These are phyloP conservation scores for Graptemys geographica DNA, from an alignment of 2,797 vertebrate species.

Conservation along the genomic window DNA sequence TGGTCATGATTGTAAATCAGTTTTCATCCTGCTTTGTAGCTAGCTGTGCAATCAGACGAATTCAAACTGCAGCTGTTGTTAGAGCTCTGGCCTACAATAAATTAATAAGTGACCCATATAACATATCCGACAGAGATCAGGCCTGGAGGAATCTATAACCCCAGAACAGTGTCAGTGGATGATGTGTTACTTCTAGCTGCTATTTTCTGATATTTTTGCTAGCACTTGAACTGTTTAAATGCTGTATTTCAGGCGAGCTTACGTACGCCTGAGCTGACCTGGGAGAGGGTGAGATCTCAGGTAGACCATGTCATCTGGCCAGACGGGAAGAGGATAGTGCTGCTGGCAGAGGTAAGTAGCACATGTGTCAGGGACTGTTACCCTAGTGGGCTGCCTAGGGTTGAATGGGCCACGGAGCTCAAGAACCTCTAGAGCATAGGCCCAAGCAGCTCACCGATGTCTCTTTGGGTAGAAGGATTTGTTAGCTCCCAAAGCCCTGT, in stretches of 20 bases:
- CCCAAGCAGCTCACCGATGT: not conserved
- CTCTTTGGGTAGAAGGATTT: not conserved
- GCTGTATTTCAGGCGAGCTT: constrained; percentile 89
- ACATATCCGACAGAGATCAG: fast-evolving
- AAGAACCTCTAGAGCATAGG: not conserved
- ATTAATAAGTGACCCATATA: fast-evolving
- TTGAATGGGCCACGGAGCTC: fast-evolving
- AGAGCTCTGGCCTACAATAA: not conserved
- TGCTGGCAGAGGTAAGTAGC: constrained; percentile 92
- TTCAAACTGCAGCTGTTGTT: fast-evolving
- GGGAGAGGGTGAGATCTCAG: constrained; percentile 97
- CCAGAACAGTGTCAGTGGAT: fast-evolving
- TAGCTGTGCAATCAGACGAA: not conserved
- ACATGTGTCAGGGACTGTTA: fast-evolving
- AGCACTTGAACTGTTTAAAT: fast-evolving
- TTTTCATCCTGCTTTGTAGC: not conserved
- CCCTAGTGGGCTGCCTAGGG: not conserved
- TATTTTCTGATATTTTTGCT: fast-evolving
- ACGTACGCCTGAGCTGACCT: constrained; percentile 95
- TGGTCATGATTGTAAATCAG: not conserved
- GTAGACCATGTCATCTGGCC: constrained; percentile 99
- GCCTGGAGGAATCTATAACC: fast-evolving
- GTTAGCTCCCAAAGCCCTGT: not conserved
- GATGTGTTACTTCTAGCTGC: not conserved
- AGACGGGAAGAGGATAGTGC: constrained; percentile 95